Percentiles rank a stretch among this genome's conserved stretches.
phyloP scores from a whole-genome alignment of 2,113 vertebrate genomes.

The Pterocles burchelli region DNA sequence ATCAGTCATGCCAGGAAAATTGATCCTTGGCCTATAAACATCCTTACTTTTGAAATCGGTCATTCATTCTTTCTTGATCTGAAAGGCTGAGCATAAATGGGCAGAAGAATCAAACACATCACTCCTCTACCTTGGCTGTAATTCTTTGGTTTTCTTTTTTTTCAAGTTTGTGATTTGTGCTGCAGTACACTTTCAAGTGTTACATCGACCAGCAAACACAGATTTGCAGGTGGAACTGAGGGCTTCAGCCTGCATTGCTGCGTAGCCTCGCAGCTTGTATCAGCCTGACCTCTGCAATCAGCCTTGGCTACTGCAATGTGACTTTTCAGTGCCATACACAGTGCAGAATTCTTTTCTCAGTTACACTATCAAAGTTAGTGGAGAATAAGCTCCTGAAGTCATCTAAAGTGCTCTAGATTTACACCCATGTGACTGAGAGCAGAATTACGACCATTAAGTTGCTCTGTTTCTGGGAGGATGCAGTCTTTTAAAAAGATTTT shows the following conservation, averaged over 20 bases:
- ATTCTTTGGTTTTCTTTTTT: neutral
- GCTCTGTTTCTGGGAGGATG: neutral
- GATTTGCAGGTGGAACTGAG: neutral
- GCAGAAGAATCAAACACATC: neutral
- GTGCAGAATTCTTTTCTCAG: neutral
- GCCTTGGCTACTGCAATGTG: neutral
- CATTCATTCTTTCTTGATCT: neutral
- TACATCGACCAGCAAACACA: neutral
- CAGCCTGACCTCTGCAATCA: neutral
- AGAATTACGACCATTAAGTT: neutral
- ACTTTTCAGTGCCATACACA: neutral
- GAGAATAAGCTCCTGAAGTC: neutral
- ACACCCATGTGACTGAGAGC: neutral
- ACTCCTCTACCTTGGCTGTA: neutral
- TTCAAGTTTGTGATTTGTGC: neutral
- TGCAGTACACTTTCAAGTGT: neutral
- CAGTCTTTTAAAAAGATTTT: neutral
- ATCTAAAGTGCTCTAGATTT: neutral
- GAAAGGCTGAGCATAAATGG: neutral
- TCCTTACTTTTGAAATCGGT: constrained; percentile 2
- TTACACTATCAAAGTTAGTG: neutral
- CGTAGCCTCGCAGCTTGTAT: neutral
- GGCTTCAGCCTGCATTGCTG: neutral
- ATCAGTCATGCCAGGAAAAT: neutral
- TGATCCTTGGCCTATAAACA: neutral